Evolutionary conservation across 2,888 invertebrate genomes (phyloP).

Genomic region (Acanthacorydalis orientalis): DNA sequence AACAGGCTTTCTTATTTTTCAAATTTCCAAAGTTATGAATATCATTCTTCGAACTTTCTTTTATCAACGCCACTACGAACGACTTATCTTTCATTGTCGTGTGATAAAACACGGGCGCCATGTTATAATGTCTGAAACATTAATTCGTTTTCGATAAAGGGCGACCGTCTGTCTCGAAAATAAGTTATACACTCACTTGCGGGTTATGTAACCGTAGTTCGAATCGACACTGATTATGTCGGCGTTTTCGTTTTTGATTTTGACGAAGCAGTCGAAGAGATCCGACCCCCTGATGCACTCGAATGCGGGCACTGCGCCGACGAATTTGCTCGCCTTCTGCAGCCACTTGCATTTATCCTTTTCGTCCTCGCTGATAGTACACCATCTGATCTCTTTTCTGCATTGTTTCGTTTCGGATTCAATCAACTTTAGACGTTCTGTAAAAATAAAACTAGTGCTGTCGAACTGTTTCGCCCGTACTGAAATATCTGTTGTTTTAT

Average conservation of each 20-base stretch:
- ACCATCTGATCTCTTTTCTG: constrained; percentile 32
- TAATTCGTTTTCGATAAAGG: constrained; percentile 3
- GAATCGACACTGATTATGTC: constrained; percentile 44
- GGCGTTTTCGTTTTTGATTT: constrained; percentile 29
- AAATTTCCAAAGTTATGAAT: constrained; percentile 37
- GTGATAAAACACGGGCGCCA: constrained; percentile 37
- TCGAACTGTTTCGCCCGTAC: no score
- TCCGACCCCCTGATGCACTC: constrained; percentile 29
- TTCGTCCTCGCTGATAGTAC: constrained; percentile 35
- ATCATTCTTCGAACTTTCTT: constrained; percentile 18
- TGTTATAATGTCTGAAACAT: constrained; percentile 11
- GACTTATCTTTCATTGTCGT: constrained; percentile 29
- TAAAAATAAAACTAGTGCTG: no score
- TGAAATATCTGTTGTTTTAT: no score
- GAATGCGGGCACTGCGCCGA: constrained; percentile 42
- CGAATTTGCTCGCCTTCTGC: constrained; percentile 31
- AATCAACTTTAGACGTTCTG: no score
- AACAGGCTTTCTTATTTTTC: constrained; percentile 37
- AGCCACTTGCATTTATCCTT: constrained; percentile 43
- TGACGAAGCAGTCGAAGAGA: constrained; percentile 35
- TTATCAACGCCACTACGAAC: constrained; percentile 36
- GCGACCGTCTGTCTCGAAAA: not conserved
- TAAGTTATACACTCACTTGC: constrained; percentile 30
- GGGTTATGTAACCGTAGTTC: constrained; percentile 43
- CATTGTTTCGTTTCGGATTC: no score